Evolutionary conservation across 2,113 vertebrate species (phyloP), one percentile per base, ranked within the genome.

Genomic region (Rhineura floridana): DNA sequence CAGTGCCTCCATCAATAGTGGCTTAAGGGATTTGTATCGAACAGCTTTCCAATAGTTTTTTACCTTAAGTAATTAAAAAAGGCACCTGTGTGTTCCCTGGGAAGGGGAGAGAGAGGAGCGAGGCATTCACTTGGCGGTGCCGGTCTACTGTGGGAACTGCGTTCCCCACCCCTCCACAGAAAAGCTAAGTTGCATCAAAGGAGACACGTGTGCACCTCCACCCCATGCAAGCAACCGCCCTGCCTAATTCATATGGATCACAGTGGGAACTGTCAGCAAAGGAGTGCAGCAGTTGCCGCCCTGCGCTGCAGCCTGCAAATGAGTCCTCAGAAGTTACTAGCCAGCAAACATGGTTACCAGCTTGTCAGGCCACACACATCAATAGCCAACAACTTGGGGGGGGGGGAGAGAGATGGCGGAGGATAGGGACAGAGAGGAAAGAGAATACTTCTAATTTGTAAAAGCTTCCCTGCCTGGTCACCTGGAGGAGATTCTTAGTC

Each of bases 21-120:
- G 90, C 89, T 91, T 84, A 84, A 85, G 92, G 91, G 89, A 89
- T 39, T 86, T 93, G 85, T 85, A 62, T 1, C 0, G 77, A 93
- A 92, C 13, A 15, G 65, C 46, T 89, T 62, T 79, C 33, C 86
- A 52, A 91, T 17, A 28, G 7, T 36, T 90, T 81, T 83, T 33
- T 5, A 10, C 36, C 76, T 25, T 30, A 6, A 92, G 81, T 87
- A 76, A 94, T 87, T 81, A 55, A 77, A 78, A 92, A 90, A 89
- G 69, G 89, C 83, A 93, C 89, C 94, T 72, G 84, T 36, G 15
- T 4, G 0, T 42, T 67, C n/a, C 82, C 81, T 15, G 2, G 67
- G 42, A 15, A 3, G 17, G 11, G 23, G 50, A 10, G 15, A 48
- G n/a, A 30, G n/a, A 25, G 86, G 25, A 76, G 3, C 0, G 6